Evolutionary conservation across 2,888 invertebrate species (phyloP).

Genomic region (Chrysodeixis includens): DNA sequence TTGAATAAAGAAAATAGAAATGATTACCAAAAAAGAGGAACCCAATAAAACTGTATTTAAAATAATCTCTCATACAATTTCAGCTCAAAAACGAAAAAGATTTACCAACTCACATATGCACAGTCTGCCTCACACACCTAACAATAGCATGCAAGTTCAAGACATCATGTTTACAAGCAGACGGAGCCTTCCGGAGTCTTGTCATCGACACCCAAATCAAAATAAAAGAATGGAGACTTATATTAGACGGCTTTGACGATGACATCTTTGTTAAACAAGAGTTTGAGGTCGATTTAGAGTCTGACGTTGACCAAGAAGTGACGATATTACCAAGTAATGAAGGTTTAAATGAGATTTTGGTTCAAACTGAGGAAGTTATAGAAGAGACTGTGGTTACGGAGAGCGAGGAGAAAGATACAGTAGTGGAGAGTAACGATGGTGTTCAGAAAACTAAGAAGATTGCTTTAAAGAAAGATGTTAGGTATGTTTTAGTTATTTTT

Average conservation of each 20-base stretch:
- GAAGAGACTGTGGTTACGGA: background rate
- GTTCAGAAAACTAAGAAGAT: background rate
- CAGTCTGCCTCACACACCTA: constrained; percentile 61
- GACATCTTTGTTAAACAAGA: background rate
- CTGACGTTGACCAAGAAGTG: constrained; percentile 27
- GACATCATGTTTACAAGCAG: constrained; percentile 63
- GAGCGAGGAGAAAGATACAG: background rate
- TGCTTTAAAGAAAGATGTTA: constrained; percentile 27
- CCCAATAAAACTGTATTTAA: too few species aligned
- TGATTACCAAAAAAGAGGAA: too few species aligned
- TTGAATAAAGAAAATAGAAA: too few species aligned
- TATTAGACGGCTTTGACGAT: background rate
- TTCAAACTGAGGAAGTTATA: constrained; percentile 35
- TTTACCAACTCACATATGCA: constrained; percentile 67
- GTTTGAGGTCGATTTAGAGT: background rate
- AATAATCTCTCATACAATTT: too few species aligned
- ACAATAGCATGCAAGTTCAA: constrained; percentile 69
- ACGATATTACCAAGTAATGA: background rate
- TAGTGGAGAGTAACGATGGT: constrained; percentile 3
- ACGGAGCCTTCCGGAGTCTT: constrained; percentile 60
- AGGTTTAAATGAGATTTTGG: constrained; percentile 23
- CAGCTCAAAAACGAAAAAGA: constrained; percentile 58
- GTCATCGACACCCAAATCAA: constrained; percentile 49
- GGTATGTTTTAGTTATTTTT: constrained; percentile 20
- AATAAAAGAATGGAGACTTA: constrained; percentile 43